A percentile compares a stretch with the other conserved stretches of the same genome.
These are phyloP conservation scores for Daubentonia madagascariensis DNA, from an alignment of 2,113 vertebrate species.

Conservation along the genomic window DNA sequence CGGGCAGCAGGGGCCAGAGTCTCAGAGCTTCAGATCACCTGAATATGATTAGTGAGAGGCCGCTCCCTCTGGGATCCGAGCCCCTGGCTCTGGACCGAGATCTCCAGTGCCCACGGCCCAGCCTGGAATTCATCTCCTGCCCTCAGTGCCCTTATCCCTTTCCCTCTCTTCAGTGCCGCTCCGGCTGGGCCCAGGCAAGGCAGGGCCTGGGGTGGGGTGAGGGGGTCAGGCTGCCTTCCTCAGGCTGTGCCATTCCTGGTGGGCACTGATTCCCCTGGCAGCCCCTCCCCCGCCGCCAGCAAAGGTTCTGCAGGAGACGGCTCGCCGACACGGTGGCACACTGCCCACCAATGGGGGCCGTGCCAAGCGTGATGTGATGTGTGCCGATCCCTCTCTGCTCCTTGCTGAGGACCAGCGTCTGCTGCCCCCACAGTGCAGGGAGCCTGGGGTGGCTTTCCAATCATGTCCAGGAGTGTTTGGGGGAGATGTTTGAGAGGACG, in stretches of 20 bases:
- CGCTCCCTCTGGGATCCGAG: neutral
- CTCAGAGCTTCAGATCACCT: neutral
- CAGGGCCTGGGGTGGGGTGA: neutral
- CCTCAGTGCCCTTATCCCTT: neutral
- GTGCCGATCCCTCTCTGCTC: slow-evolving; percentile 28
- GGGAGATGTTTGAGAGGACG: neutral
- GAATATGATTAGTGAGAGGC: neutral
- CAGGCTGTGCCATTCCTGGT: neutral
- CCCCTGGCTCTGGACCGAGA: neutral
- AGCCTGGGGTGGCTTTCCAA: neutral
- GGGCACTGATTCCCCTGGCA: neutral
- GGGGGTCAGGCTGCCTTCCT: neutral
- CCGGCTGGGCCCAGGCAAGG: neutral
- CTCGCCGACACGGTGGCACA: neutral
- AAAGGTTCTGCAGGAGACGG: slow-evolving; percentile 13
- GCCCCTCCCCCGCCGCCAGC: neutral
- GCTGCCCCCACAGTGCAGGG: neutral
- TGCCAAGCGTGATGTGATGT: slow-evolving; percentile 61
- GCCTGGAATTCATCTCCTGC: neutral
- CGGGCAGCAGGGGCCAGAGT: neutral
- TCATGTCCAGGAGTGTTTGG: neutral
- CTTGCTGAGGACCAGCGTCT: neutral
- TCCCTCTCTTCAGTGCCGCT: neutral
- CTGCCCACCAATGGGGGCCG: slow-evolving; percentile 45
- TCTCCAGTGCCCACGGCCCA: neutral